Base-by-base conservation (phyloP, 2,888 invertebrate genomes). In the Meteorus colon region DNA sequence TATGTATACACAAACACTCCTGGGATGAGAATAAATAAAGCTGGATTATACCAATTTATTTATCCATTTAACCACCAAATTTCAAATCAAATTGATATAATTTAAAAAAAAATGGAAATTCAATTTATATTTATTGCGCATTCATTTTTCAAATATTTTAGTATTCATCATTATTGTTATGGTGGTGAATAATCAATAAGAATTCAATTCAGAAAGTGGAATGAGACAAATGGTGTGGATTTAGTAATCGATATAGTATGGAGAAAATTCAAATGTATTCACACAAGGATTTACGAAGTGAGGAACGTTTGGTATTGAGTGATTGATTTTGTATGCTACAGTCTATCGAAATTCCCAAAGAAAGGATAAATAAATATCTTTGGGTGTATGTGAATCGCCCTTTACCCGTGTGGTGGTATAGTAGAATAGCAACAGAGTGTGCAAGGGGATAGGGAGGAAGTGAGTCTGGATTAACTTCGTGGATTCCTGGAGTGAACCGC, bases 391-490 rank as follows among this genome's bases (percentile, higher is more conserved):
- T 45, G 27, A 5, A 45, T 19, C 14, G 31, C 66, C 34, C 8
- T 41, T 19, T 29, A 63, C 73, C 66, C 73, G 60, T 65, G 66
- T 45, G 31, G 63, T 45, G 63, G 63, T 74, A 69, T 65, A 51
- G 31, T n/a, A 37, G 41, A 45, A 66, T 70, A 71, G 72, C 74
- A 59, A n/a, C 34, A 29, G 37, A 51, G 75, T 75, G 70, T 45
- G 63, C 34, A 74, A 69, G 37, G 37, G 37, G 62, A 16, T 19
- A 6, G 34, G 31, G 29, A 34, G 59, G 45, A 19, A 51, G n/a
- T 16, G 59, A 37, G 66, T 80, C 80, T 79, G 82, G 81, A 84
- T 84, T 84, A 84, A 82, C 84, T 84, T 78, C 75, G 73, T 73
- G 68, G 78, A 81, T 81, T 83, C 78, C 79, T 51, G 72, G 71